Conservation (phyloP, 1,140 invertebrate species). For the Dolichoris vasculosae region DNA sequence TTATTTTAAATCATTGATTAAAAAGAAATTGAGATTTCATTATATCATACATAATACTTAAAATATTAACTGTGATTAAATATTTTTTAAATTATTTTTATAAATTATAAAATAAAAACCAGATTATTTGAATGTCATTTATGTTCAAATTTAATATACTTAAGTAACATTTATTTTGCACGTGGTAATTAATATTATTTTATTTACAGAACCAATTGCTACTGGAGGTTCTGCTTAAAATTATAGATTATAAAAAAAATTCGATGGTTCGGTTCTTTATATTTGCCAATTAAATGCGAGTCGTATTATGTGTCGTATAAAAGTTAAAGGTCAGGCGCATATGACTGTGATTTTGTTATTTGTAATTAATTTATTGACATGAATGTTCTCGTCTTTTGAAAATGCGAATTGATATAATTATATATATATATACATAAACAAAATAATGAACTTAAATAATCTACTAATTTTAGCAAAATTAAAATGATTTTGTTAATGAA, state of each 20-base stretch:
- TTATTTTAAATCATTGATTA: too few species aligned
- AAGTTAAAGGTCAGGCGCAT: conserved; percentile 29
- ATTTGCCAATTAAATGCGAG: background rate
- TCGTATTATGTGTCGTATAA: conserved; percentile 30
- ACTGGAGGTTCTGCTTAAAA: conserved; percentile 55
- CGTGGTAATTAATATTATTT: conserved; percentile 26
- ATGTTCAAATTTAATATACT: too few species aligned
- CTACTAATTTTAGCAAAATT: background rate
- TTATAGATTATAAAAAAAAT: conserved; percentile 49
- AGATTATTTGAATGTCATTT: too few species aligned
- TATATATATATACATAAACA: conserved; percentile 9
- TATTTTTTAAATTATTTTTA: too few species aligned
- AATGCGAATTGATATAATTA: background rate
- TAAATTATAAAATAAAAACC: too few species aligned
- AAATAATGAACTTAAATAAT: conserved; percentile 19
- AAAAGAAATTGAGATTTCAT: too few species aligned
- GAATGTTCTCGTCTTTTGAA: conserved; percentile 36
- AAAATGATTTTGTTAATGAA: conserved; percentile 25
- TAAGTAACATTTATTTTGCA: too few species aligned
- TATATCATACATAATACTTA: too few species aligned
- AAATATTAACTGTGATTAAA: too few species aligned
- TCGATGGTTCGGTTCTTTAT: background rate
- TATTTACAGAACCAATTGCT: conserved; percentile 64
- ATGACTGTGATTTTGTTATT: conserved; percentile 52
- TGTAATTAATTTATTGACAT: conserved; percentile 52